Evolutionary conservation across 2,888 invertebrate species (phyloP).

Genomic region (Cerceris rybyensis): DNA sequence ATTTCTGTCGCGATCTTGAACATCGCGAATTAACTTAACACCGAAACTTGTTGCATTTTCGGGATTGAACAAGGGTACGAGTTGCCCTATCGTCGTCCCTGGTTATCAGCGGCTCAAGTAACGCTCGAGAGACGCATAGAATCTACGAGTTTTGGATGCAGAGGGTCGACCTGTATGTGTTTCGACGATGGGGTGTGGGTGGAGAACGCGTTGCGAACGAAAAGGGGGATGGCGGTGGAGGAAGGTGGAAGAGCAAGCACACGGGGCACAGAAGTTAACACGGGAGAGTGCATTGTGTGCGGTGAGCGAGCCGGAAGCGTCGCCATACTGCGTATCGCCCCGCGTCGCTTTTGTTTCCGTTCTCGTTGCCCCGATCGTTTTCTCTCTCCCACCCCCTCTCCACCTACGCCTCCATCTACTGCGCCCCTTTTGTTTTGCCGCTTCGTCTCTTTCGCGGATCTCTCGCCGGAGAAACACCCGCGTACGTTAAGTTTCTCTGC

Average conservation of each 20-base stretch:
- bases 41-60: conserved; percentile 45
- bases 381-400: conserved; percentile 38
- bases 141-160: conserved; percentile 30
- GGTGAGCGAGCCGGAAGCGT: conserved; percentile 81
- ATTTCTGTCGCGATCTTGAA: no score
- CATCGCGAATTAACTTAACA: neutral
- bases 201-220: conserved; percentile 32
- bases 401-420: conserved; percentile 14
- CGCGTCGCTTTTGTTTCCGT: conserved; percentile 76
- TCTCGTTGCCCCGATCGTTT: conserved; percentile 72
- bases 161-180: conserved; percentile 22
- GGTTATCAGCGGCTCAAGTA: conserved; percentile 30
- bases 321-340: conserved; percentile 79
- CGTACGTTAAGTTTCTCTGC: conserved; percentile 38
- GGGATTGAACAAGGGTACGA: neutral
- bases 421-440: conserved; percentile 64
- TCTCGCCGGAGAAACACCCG: conserved; percentile 33
- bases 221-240: conserved; percentile 18
- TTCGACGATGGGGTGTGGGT: conserved; percentile 29
- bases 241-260: conserved; percentile 52
- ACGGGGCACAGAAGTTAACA: conserved; percentile 75
- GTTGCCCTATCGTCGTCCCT: conserved; percentile 26
- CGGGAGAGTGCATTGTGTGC: conserved; percentile 79
- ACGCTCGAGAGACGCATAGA: conserved; percentile 41
- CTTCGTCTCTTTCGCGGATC: conserved; percentile 60